A percentile compares a stretch with the other conserved stretches of the same genome.
phyloP scores from a whole-genome alignment of 2,113 vertebrate species.

The Vulpes lagopus region DNA sequence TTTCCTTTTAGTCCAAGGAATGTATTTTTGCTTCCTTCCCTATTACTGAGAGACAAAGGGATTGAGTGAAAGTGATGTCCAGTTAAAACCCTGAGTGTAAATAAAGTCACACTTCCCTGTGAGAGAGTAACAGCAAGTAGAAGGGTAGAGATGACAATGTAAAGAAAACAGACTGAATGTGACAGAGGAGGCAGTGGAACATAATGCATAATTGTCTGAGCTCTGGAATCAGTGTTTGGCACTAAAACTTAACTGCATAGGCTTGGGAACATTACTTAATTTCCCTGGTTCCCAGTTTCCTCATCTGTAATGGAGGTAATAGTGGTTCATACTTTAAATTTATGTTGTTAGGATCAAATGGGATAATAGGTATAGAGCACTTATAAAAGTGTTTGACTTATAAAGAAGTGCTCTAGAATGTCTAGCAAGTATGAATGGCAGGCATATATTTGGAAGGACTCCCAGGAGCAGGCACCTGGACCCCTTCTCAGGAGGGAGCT shows the following conservation, averaged over 20 bases:
- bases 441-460: not conserved
- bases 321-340: not conserved
- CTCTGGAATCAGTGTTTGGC: not conserved
- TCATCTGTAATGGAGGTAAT: not conserved
- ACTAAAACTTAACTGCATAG: not conserved
- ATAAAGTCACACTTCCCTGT: not conserved
- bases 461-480: not conserved
- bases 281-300: not conserved
- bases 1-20: constrained; percentile 21
- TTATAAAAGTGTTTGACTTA: not conserved
- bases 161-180: not conserved
- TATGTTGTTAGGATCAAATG: not conserved
- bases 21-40: not conserved
- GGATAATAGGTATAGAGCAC: not conserved
- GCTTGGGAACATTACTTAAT: not conserved
- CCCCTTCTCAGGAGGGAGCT: not conserved
- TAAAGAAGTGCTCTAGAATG: not conserved
- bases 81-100: not conserved
- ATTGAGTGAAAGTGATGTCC: not conserved
- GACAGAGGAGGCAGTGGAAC: not conserved
- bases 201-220: not conserved
- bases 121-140: not conserved
- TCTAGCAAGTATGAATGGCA: not conserved
- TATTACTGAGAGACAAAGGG: not conserved
- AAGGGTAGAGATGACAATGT: not conserved